phyloP scores from a whole-genome alignment of 2,113 vertebrate genomes.

The Pseudolaguvia tuberculata region DNA sequence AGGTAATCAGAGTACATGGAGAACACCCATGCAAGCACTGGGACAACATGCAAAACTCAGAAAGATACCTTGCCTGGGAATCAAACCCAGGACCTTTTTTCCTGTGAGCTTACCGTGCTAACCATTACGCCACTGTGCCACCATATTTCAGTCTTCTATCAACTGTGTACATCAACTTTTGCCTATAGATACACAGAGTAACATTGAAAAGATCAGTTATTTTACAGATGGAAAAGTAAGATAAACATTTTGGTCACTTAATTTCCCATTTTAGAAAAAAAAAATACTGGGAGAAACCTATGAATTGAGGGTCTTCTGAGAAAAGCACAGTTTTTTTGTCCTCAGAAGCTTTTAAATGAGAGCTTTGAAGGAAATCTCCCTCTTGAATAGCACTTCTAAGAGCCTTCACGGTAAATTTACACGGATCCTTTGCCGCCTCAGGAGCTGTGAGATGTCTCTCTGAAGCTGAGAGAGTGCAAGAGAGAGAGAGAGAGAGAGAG shows the following conservation, averaged over 20 bases:
- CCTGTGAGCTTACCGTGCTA: too few species aligned
- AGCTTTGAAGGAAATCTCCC: constrained; percentile 82
- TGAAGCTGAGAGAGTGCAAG: constrained; percentile 79
- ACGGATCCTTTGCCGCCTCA: constrained; percentile 79
- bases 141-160: too few species aligned
- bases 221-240: background rate
- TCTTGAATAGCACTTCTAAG: constrained; percentile 88
- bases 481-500: constrained; percentile 51
- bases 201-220: too few species aligned
- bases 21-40: too few species aligned
- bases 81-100: too few species aligned
- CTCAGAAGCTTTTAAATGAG: constrained; percentile 69
- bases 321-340: constrained; percentile 54
- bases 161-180: too few species aligned
- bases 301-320: background rate
- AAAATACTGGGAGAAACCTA: background rate
- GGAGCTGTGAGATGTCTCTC: constrained; percentile 93
- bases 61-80: too few species aligned
- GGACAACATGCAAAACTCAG: too few species aligned
- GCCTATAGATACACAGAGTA: too few species aligned
- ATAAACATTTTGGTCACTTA: constrained; percentile 1
- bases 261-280: constrained; percentile 1
- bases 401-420: constrained; percentile 75
- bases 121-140: too few species aligned
- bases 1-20: too few species aligned